Evolutionary conservation across 2,113 vertebrate genomes (phyloP), one percentile per base, ranked within the genome.

Genomic region (Dunckerocampus dactyliophorus): DNA sequence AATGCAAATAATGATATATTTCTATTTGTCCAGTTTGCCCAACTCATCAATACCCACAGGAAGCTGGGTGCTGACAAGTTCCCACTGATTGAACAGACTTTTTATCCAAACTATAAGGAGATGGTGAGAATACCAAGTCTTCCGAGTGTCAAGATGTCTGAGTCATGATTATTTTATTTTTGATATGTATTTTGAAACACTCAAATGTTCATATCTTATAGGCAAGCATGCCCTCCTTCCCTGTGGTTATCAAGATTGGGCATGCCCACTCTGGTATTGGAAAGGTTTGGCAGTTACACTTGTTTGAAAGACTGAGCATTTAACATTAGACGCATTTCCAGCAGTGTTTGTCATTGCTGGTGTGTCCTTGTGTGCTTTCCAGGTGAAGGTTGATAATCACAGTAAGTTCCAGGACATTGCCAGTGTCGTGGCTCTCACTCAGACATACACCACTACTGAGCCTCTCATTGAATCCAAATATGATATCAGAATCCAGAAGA

Each of bases 391-490:
- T 67, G 97, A 98, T 78, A 98, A 98, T 86, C 95, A 97, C 88
- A 95, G 92, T 66, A 96, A 99, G 88, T 99, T 98, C 91, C 96
- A 99, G 89, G 97, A 99, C 88, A 98, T 98, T 79, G 96, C 95
- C 78, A 98, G 97, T 39, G 95, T 99, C 66, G 95, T 99, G 71
- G 97, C 97, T 52, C 93, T 99, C 65, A 98, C 97, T 43, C 95
- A 99, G 88, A 99, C 97, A 12, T 99, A 99, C 77, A 94, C 94
- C 53, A 98, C 95, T 62, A 95, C 95, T 20, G 97, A 99, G 64
- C 95, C 97, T 37, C 98, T 95, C 83, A 90, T 99, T 57, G 95
- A 99, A 50, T 94, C 97, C 82, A 99, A 99, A 77, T 99, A 99
- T 39, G 95, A 99, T 85, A 94, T 99, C 87, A 91, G 95, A 87